Conservation (phyloP, 2,113 vertebrate genomes). For the Otus sunia region DNA sequence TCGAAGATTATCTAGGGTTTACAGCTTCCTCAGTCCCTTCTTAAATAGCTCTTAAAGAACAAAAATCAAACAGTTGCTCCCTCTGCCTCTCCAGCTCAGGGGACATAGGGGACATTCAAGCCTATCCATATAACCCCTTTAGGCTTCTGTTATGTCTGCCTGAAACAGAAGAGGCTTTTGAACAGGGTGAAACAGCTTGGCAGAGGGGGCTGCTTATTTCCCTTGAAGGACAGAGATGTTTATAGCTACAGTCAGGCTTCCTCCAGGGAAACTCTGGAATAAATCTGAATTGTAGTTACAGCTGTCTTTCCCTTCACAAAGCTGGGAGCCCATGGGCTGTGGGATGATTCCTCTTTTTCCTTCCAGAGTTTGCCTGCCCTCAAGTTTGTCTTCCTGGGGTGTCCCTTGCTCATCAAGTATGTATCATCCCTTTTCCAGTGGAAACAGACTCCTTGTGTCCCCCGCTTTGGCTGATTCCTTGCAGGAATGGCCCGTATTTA, state of each 20-base stretch:
- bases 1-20: not conserved
- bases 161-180: slow-evolving; percentile 7
- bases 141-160: not conserved
- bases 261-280: not conserved
- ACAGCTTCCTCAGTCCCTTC: not conserved
- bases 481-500: not conserved
- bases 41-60: not conserved
- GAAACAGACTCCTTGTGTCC: not conserved
- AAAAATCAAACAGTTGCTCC: not conserved
- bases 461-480: not conserved
- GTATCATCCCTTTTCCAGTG: not conserved
- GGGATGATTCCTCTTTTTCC: not conserved
- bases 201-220: not conserved
- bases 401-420: accelerated
- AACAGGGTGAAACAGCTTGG: not conserved
- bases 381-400: not conserved
- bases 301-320: not conserved
- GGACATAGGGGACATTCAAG: not conserved
- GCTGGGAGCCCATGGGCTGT: not conserved
- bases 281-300: not conserved
- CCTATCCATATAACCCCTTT: not conserved
- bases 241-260: not conserved
- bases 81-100: not conserved
- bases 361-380: not conserved
- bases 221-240: not conserved